Conservation (phyloP, 2,797 vertebrate genomes). For the Heteromormyrus szaboi region DNA sequence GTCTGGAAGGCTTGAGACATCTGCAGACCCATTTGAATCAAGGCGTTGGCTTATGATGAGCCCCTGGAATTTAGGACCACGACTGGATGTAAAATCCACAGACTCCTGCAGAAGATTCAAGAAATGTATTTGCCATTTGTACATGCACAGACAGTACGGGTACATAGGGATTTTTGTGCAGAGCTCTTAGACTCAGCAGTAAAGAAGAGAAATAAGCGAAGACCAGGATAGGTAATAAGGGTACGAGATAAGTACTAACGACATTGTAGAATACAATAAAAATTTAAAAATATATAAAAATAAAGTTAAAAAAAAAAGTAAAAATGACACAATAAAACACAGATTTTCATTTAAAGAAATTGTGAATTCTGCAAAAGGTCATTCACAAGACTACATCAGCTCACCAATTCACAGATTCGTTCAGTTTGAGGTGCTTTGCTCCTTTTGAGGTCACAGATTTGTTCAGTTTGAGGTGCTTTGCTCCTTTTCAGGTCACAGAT, state of each 20-base stretch:
- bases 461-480: too few species aligned
- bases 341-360: not conserved
- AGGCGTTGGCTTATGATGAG: slow-evolving; percentile 1
- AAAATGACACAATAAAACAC: not conserved
- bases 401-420: not conserved
- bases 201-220: not conserved
- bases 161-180: not conserved
- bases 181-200: not conserved
- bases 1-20: not conserved
- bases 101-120: not conserved
- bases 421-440: too few species aligned
- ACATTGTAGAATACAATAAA: not conserved
- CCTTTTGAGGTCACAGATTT: too few species aligned
- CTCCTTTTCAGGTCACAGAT: too few species aligned
- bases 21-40: not conserved
- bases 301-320: not conserved
- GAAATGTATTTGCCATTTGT: not conserved
- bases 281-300: not conserved
- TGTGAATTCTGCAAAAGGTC: not conserved
- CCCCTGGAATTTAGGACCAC: not conserved
- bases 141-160: not conserved
- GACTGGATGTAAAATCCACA: not conserved
- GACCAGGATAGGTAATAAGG: not conserved
- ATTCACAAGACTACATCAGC: not conserved
- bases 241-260: not conserved